Evolutionary conservation across 2,113 vertebrate genomes (phyloP), one percentile per base, ranked within the genome.

Genomic region (Oceanites oceanicus): DNA sequence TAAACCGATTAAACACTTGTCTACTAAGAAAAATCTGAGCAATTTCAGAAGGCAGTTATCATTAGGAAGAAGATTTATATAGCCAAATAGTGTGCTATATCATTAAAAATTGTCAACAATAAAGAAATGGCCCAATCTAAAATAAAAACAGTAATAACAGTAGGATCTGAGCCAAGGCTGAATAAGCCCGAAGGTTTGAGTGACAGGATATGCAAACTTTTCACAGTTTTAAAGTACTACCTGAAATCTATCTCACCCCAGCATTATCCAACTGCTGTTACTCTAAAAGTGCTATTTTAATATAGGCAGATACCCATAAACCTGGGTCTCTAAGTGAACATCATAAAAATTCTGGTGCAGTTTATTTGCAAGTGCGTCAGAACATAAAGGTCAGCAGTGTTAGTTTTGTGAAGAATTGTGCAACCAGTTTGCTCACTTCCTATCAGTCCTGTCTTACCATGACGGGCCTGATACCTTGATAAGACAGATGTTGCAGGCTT

Each of bases 1-100:
- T 93, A 93, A 94, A 96, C 74, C 23, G 10, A 93, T 94, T 90
- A 95, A 86, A 86, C 32, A 29, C 62, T 92, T 90, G 67, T 58
- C 90, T 88, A 29, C 78, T 62, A 92, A 70, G 86, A 85, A 75
- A 95, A 95, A 91, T 76, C 88, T 78, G 67, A 91, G 78, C 78
- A 53, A 79, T 82, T 94, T 88, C 82, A 70, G 75, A 47, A 52
- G 47, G 75, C 82, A 76, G 45, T 45, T 61, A 82, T 71, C 90
- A 45, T 67, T 8, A 44, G 62, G 65, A 95, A 67, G 66, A 61
- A 63, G 72, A 71, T 79, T 79, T 83, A 76, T 66, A 44, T 17
- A 76, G 86, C 58, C 66, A 93, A 76, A 86, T 1, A 72, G 27
- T 6, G n/a, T 55, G 74, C 70, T 78, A 22, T 52, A 61, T 66